Evolutionary conservation across 2,888 invertebrate species (phyloP).

Genomic region (Ferrisia virgata): DNA sequence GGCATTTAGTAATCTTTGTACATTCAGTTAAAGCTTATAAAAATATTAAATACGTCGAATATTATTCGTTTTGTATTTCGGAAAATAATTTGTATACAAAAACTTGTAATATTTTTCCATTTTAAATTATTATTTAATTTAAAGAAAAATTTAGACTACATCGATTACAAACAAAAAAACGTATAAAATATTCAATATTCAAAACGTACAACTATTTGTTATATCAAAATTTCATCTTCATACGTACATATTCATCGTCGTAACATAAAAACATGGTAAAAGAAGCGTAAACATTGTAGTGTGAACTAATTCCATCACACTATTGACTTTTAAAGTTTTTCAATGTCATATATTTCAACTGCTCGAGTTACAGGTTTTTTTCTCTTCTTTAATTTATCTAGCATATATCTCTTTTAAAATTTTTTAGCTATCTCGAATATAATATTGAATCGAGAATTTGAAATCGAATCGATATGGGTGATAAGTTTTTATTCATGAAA

Average conservation of each 20-base stretch:
- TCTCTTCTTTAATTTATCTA: not conserved
- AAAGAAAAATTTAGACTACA: not conserved
- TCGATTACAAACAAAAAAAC: not conserved
- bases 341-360: constrained; percentile 3
- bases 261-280: not conserved
- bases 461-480: not conserved
- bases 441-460: not conserved
- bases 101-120: not conserved
- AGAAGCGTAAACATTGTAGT: not conserved
- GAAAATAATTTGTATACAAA: not conserved
- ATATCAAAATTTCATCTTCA: not conserved
- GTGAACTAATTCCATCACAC: not conserved
- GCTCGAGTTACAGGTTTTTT: not conserved
- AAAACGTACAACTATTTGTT: not conserved
- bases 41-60: too few relatives aligned
- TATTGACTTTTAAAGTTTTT: constrained; percentile 25
- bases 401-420: not conserved
- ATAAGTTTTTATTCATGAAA: not conserved
- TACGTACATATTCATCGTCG: not conserved
- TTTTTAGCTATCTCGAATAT: not conserved
- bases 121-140: not conserved
- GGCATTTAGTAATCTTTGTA: too few relatives aligned
- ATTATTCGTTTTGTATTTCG: not conserved
- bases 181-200: not conserved
- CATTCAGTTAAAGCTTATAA: too few relatives aligned